Base-by-base conservation (phyloP, 1,140 invertebrate species). In the Latrodectus geometricus region DNA sequence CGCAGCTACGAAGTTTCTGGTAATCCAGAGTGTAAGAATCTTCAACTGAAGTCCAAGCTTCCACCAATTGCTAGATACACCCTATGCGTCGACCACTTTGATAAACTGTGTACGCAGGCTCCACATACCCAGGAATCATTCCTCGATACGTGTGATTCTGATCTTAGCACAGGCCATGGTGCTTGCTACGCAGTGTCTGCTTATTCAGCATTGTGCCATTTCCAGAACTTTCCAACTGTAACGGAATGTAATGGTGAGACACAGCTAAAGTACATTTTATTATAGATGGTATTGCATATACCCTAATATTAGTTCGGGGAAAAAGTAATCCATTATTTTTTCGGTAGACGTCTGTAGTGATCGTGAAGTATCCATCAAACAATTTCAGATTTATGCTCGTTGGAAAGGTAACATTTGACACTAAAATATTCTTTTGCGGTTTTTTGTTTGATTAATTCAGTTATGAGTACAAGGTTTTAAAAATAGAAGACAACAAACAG, bases 1-100 rank as follows among this genome's bases (percentile, higher is more conserved):
- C 35, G n/a, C 8, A 78, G 21, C 50, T 86, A 72, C 15, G 75
- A 86, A 77, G 74, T 86, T 20, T 77, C 83, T 56, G 83, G 75
- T 20, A 78, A 78, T 21, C n/a, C 49, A 1, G 68, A 70, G 14
- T 86, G 83, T 65, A 56, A 86, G 35, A 21, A 70, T 35, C 35
- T 35, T 35, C 35, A 35, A 3, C 5, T 35, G 35, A 35, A 1
- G 1, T 35, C 35, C 35, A 35, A 35, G 5, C 35, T 35, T 35
- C 5, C 35, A 35, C 5, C 35, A 35, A 35, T 35, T 35, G 2
- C 35, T 35, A 35, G 35, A 35, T 35, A 35, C 35, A 35, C 35
- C 35, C 35, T 35, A 3, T 35, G 35, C 5, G 35, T 35, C 35
- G 35, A 35, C 21, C n/a, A 52, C 4, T 84, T 84, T 65, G 7